phyloP scores from a whole-genome alignment of 2,888 invertebrate species.

The Calephelis perditalis region DNA sequence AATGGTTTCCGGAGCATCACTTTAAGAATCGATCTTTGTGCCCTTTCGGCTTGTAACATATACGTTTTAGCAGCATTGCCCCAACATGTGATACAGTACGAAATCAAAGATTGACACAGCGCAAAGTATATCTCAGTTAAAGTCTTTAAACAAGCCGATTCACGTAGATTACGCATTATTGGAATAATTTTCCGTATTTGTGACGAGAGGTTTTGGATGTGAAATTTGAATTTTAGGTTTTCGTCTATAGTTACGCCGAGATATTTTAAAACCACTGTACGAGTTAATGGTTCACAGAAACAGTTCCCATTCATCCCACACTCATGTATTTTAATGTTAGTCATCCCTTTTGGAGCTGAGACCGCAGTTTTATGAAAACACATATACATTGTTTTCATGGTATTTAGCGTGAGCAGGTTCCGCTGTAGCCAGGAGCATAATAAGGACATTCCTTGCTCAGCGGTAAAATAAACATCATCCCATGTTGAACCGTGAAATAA shows the following conservation, averaged over 20 bases:
- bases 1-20: no score
- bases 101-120: no score
- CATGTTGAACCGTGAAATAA: no score
- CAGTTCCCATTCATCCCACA: neutral
- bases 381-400: no score
- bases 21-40: no score
- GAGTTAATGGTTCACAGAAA: no score
- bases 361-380: constrained; percentile 19
- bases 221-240: constrained; percentile 15
- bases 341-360: neutral
- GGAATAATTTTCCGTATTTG: constrained; percentile 17
- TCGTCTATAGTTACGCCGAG: no score
- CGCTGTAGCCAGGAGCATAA: constrained; percentile 22
- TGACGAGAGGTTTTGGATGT: constrained; percentile 11
- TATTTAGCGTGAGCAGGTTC: constrained; percentile 26
- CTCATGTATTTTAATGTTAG: constrained; percentile 13
- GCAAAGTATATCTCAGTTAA: neutral
- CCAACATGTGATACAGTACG: no score
- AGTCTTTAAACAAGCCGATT: neutral
- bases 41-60: no score
- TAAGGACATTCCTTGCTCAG: no score
- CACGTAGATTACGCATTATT: neutral
- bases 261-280: neutral
- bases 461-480: no score
- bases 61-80: no score